Conservation (phyloP, 2,888 invertebrate species). For the Tipula helvola region DNA sequence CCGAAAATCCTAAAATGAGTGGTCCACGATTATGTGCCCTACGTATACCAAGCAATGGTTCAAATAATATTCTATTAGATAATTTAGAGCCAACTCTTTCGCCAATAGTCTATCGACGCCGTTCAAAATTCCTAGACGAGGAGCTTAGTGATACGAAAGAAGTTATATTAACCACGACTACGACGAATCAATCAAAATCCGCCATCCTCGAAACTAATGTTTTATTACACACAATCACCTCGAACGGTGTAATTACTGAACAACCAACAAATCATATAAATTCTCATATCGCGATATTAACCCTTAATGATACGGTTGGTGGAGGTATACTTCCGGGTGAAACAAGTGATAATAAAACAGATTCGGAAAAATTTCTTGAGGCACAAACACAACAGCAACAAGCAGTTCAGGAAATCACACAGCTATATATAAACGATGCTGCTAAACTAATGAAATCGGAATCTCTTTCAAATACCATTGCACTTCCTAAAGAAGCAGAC, state of each 20-base stretch:
- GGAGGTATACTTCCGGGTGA: not conserved
- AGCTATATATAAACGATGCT: not conserved
- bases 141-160: conserved; percentile 34
- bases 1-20: conserved; percentile 34
- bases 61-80: conserved; percentile 67
- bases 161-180: conserved; percentile 28
- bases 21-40: conserved; percentile 68
- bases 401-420: not conserved
- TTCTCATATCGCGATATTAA: conserved; percentile 14
- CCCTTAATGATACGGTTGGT: not conserved
- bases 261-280: not conserved
- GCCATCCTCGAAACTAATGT: not conserved
- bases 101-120: conserved; percentile 58
- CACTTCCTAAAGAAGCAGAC: not conserved
- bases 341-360: conserved; percentile 13
- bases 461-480: not conserved
- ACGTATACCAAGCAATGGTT: conserved; percentile 56
- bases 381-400: conserved; percentile 8
- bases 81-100: conserved; percentile 58
- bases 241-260: not conserved
- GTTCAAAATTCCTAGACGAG: conserved; percentile 35
- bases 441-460: not conserved
- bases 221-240: not conserved
- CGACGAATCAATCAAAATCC: not conserved
- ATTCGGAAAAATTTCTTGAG: conserved; percentile 13